phyloP scores from a whole-genome alignment of 2,113 vertebrate species.

The Nothocercus nigrocapillus region DNA sequence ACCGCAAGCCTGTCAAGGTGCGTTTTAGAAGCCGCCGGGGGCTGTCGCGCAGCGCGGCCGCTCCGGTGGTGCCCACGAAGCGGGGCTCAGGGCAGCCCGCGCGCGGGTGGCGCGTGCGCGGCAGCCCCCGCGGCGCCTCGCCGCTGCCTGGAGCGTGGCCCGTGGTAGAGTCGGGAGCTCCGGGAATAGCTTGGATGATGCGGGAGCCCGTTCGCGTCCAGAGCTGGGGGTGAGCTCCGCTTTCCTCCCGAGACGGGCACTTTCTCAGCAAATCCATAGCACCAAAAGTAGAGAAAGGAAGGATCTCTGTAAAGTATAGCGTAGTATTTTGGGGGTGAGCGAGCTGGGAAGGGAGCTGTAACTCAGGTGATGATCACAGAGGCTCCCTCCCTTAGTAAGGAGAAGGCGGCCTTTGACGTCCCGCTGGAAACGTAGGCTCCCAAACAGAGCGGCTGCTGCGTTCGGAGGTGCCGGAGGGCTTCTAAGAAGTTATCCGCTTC shows the following conservation, averaged over 20 bases:
- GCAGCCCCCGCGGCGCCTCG: neutral
- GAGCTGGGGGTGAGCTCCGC: rapidly evolving
- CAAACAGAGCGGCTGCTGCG: neutral
- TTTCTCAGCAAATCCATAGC: neutral
- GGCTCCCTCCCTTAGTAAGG: neutral
- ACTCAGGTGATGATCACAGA: neutral
- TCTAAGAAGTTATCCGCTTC: neutral
- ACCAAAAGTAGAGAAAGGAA: neutral
- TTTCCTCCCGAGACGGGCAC: neutral
- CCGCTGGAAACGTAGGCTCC: neutral
- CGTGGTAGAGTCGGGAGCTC: neutral
- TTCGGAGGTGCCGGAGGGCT: neutral
- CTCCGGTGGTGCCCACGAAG: rapidly evolving
- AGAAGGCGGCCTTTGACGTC: rapidly evolving
- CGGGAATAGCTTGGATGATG: neutral
- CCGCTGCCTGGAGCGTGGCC: neutral
- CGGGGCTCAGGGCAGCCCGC: neutral
- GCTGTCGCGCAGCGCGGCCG: neutral
- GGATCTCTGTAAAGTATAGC: neutral
- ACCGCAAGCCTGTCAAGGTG: neutral
- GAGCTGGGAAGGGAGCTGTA: neutral
- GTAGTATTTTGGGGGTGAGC: neutral
- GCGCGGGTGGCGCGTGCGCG: neutral
- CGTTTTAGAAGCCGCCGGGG: neutral
- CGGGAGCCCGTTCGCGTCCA: neutral